These are phyloP conservation scores for Macroglossus sobrinus DNA, from an alignment of 2,113 vertebrate genomes.

Conservation along the genomic window DNA sequence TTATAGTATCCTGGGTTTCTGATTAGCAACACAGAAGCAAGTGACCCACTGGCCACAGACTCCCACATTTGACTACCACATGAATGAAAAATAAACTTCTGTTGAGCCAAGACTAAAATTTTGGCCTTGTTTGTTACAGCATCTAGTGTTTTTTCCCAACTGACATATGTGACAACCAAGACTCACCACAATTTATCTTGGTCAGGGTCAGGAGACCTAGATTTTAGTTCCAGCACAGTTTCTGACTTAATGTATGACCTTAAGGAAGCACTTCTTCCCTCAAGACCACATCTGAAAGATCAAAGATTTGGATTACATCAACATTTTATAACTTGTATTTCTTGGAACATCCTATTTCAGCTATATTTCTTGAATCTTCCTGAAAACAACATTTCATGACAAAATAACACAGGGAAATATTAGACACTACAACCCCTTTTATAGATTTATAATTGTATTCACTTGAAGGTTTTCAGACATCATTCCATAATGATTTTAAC, in stretches of 20 bases:
- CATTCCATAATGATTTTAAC: neutral
- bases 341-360: neutral
- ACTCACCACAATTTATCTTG: neutral
- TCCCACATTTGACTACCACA: neutral
- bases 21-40: neutral
- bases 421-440: neutral
- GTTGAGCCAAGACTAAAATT: neutral
- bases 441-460: neutral
- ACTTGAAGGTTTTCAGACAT: neutral
- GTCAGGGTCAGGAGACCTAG: neutral
- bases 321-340: neutral
- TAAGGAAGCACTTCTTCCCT: neutral
- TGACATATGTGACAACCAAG: neutral
- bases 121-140: neutral
- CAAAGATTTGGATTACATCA: neutral
- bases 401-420: neutral
- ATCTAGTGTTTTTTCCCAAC: neutral
- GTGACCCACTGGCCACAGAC: neutral
- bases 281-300: neutral
- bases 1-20: neutral
- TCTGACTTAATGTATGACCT: neutral
- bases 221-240: neutral
- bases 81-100: slow-evolving; percentile 21
- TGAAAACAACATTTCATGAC: neutral
- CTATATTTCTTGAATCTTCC: neutral